Evolutionary conservation across 2,888 invertebrate species (phyloP).

Genomic region (Andrena bicolor): DNA sequence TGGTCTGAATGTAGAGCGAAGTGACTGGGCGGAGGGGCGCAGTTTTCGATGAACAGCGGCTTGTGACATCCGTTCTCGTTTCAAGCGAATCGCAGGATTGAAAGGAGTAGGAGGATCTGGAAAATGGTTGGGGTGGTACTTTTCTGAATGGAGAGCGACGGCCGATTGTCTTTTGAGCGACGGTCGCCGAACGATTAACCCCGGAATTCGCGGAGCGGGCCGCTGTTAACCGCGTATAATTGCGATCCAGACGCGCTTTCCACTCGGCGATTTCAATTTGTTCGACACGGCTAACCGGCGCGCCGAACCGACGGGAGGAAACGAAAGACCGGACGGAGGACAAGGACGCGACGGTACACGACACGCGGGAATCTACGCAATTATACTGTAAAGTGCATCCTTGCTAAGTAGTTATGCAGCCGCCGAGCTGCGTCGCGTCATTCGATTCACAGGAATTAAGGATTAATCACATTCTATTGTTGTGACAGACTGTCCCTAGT

Average conservation of each 20-base stretch:
- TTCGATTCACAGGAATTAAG: not conserved
- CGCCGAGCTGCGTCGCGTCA: not conserved
- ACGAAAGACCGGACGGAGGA: constrained; percentile 5
- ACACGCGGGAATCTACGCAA: constrained; percentile 5
- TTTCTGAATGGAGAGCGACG: constrained; percentile 18
- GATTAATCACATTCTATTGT: too few species aligned
- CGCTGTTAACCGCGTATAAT: constrained; percentile 64
- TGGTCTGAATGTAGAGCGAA: too few species aligned
- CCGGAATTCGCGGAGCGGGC: constrained; percentile 45
- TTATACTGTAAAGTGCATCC: constrained; percentile 17
- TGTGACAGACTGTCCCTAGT: too few species aligned
- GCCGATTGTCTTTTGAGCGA: constrained; percentile 39
- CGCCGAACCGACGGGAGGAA: constrained; percentile 35
- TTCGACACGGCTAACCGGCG: constrained; percentile 49
- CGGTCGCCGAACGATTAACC: constrained; percentile 45
- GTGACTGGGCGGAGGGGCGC: too few species aligned
- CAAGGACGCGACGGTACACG: not conserved
- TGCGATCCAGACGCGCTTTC: constrained; percentile 60
- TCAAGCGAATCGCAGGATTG: constrained; percentile 26
- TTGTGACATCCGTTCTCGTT: constrained; percentile 21
- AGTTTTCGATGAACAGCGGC: not conserved
- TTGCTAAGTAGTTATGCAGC: constrained; percentile 27
- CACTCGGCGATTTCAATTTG: constrained; percentile 71
- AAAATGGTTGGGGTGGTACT: not conserved
- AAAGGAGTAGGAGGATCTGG: constrained; percentile 1